Percentiles rank a stretch among this genome's conserved stretches.
Conservation (phyloP, 2,888 invertebrate species). For the Idaea dimidiata region DNA sequence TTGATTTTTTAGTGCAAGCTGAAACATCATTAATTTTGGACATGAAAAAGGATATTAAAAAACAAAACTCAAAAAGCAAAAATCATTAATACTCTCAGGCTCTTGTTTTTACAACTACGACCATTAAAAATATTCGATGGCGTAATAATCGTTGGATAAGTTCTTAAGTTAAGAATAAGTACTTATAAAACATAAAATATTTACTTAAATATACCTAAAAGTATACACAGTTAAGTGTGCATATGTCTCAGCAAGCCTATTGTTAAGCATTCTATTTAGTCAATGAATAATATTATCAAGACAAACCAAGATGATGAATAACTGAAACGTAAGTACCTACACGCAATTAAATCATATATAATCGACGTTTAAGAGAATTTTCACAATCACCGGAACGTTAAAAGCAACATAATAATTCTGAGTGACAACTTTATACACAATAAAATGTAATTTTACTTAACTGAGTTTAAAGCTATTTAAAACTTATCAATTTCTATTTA, state of each 20-base stretch:
- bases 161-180: not conserved
- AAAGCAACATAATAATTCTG: not conserved
- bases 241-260: constrained; percentile 13
- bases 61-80: not conserved
- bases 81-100: not conserved
- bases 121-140: not conserved
- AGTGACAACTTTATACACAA: not conserved
- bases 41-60: not conserved
- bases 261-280: constrained; percentile 16
- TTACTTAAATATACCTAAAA: not conserved
- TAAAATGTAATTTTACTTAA: not conserved
- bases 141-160: not conserved
- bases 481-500: not conserved
- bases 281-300: constrained; percentile 14
- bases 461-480: not conserved
- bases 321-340: not conserved
- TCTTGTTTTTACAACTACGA: not conserved
- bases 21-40: not conserved
- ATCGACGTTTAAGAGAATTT: not conserved
- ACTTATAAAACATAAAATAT: not conserved
- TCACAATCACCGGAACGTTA: not conserved
- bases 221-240: constrained; percentile 4
- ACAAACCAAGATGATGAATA: constrained; percentile 12
- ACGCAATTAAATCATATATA: not conserved
- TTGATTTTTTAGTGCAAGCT: constrained; percentile 12